Percentiles rank a stretch among this genome's conserved stretches.
Evolutionary conservation across 2,113 vertebrate species (phyloP).

Genomic region (Ammospiza nelsoni): DNA sequence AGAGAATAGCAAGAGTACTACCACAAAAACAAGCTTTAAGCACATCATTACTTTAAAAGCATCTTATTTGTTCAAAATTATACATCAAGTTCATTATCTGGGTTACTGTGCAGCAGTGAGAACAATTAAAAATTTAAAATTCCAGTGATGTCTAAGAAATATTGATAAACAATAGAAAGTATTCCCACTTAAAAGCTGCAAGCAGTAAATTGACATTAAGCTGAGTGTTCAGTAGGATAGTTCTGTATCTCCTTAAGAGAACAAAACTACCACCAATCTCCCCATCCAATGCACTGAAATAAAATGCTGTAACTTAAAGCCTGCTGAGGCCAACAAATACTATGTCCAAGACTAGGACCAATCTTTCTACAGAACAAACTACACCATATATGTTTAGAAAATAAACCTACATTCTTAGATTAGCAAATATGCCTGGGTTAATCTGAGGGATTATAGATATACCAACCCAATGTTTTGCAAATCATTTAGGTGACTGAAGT

Average conservation of each 20-base stretch:
- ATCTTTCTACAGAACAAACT: background rate
- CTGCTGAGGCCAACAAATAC: background rate
- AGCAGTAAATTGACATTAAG: background rate
- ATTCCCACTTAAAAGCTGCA: background rate
- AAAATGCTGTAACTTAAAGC: background rate
- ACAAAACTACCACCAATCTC: background rate
- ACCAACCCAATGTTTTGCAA: conserved; percentile 50
- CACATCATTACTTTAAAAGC: background rate
- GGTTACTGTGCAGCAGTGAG: background rate
- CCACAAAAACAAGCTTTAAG: background rate
- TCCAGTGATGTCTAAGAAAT: background rate
- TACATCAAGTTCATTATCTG: background rate
- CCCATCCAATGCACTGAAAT: background rate
- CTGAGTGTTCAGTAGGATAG: background rate
- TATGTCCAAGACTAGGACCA: background rate
- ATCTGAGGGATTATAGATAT: conserved; percentile 21
- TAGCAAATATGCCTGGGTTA: background rate
- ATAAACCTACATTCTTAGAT: conserved; percentile 7
- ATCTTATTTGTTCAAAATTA: background rate
- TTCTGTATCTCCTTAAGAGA: background rate
- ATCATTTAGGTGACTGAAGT: conserved; percentile 50
- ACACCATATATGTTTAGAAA: background rate
- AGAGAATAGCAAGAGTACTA: background rate
- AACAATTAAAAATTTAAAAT: background rate
- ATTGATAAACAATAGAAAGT: background rate